Base-by-base conservation (phyloP, 2,113 vertebrate genomes). In the Gasterosteus aculeatus region DNA sequence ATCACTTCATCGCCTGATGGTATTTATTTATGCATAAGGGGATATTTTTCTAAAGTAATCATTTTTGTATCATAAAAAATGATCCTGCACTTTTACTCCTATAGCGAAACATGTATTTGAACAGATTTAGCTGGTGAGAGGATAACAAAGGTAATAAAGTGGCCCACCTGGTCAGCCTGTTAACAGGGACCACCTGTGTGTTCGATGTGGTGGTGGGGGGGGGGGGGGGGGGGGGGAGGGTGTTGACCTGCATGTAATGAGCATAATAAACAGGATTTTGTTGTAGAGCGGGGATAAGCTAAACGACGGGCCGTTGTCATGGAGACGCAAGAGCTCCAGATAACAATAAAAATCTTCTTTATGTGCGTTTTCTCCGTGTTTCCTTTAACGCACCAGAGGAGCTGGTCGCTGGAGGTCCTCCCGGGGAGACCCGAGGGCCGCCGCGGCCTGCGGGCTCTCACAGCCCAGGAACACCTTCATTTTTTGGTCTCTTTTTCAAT, bases 401-500 rank as follows among this genome's bases (percentile, higher is more conserved):
- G 31, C 46, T 58, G n/a, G 39, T 67, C 53, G 39, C 44, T 49
- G 15, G 29, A 53, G 22, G 64, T 35, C 5, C 16, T 78, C 70
- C 78, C 18, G 72, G 38, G 58, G 65, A 19, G 79, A 1, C 10
- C 74, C 9, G 80, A 81, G 86, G 88, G 86, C 84, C 61, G 71
- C 6, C 12, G 15, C 59, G 85, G 80, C 90, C 88, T 89, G 81
- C 76, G 49, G 69, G 54, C 76, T 79, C 72, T n/a, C 0, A 57
- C 66, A 74, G 85, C 84, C 86, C 14, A 26, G 79, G 33, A 72
- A 63, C 63, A 44, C 22, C 5, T 35, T 35, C 5, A 4, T 81
- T 70, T 72, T 42, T 18, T 58, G 10, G 7, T 39, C 39, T 10
- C 47, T 14, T 47, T 16, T 18, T 80, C 78, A 61, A 47, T 72